Base-by-base conservation (phyloP, 1,140 invertebrate species). In the Nymphalis io region DNA sequence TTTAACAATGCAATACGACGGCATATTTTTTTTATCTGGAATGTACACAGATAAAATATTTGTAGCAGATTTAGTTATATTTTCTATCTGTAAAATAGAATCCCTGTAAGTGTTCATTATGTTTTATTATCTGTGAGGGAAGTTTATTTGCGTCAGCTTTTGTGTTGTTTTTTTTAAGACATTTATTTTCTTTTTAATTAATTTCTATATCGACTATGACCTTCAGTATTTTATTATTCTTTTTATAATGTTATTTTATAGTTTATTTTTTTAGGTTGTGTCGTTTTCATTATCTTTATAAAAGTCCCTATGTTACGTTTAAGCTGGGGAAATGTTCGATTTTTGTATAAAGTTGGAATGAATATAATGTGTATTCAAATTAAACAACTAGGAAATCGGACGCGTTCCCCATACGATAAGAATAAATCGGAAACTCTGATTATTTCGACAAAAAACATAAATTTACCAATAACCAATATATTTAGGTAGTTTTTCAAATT, bases 141-240 rank as follows among this genome's bases (percentile, higher is more conserved):
- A 21, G 20, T 33, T n/a, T 38, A 21, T 16, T 20, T 21, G 23
- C 48, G 80, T 79, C 80, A 84, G 80, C 80, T 82, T 66, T 70
- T 73, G 72, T 72, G 76, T 80, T 82, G 80, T 82, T 77, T 73
- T 76, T 72, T 68, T 74, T 74, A 33, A 27, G 21, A 12, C 13
- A 55, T 23, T 51, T 13, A 5, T 11, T 51, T 18, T 15, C 15
- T 27, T 2, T 53, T 55, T 23, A 12, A 15, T 11, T 73, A 74
- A 80, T 80, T n/a, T n/a, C n/a, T 74, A 75, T 73, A 73, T 77
- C 73, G 68, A 76, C 72, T 66, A 72, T 63, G 74, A 74, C 53
- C 63, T 65, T 39, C 70, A 75, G 74, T 75, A 70, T 75, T 75
- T 67, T 70, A 21, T 60, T 58, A 58, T 58, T 58, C n/a, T 59